These are phyloP conservation scores for Dinothrombium tinctorium DNA, from an alignment of 1,140 invertebrate species.

Conservation along the genomic window DNA sequence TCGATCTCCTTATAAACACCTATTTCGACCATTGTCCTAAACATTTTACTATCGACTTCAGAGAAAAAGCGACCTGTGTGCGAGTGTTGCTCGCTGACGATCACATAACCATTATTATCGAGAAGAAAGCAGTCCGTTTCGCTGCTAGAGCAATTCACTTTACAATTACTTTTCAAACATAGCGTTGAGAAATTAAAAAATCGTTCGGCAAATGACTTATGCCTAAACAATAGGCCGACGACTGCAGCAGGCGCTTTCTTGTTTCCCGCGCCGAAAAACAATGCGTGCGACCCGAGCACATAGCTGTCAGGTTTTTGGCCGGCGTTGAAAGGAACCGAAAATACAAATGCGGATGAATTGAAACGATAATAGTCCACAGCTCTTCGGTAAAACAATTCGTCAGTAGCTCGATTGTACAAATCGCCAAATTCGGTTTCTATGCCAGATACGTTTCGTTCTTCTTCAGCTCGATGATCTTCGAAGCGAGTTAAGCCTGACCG, in stretches of 20 bases:
- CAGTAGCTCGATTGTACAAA: constrained; percentile 29
- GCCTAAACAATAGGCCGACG: constrained; percentile 34
- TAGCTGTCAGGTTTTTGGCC: not conserved
- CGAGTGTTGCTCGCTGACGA: constrained; percentile 47
- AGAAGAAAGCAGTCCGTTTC: constrained; percentile 69
- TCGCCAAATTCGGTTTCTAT: not conserved
- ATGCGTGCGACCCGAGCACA: constrained; percentile 66
- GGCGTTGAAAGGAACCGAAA: constrained; percentile 49
- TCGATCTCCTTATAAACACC: constrained; percentile 62
- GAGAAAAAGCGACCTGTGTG: constrained; percentile 43
- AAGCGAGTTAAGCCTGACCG: constrained; percentile 62
- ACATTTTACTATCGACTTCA: constrained; percentile 73
- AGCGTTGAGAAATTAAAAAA: constrained; percentile 19
- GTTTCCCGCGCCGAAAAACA: constrained; percentile 51
- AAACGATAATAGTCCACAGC: constrained; percentile 76
- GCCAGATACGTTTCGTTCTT: constrained; percentile 8
- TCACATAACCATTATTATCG: constrained; percentile 80
- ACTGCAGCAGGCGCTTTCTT: constrained; percentile 66
- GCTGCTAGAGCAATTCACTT: constrained; percentile 25
- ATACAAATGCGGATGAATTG: constrained; percentile 47
- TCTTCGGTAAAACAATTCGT: constrained; percentile 71
- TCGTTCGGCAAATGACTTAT: constrained; percentile 16
- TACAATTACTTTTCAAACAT: constrained; percentile 11
- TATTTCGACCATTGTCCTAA: constrained; percentile 71
- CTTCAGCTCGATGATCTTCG: constrained; percentile 27